Evolutionary conservation across 2,797 vertebrate species (phyloP).

Genomic region (Alcedo atthis): DNA sequence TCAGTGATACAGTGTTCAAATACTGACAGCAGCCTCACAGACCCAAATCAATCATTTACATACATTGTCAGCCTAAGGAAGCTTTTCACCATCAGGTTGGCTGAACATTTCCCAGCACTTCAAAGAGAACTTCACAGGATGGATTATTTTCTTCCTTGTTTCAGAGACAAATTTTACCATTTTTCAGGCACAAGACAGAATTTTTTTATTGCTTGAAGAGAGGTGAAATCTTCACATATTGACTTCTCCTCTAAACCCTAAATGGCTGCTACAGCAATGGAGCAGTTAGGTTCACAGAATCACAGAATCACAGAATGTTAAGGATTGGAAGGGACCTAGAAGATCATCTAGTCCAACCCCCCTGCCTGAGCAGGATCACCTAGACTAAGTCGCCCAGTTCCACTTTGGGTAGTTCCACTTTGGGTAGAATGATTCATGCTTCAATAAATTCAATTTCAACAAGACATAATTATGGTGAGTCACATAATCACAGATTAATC

Average conservation of each 20-base stretch:
- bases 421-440: slow-evolving; percentile 77
- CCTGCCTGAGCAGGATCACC: too few relatives aligned
- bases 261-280: slow-evolving; percentile 41
- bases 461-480: slow-evolving; percentile 81
- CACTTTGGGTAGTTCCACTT: slow-evolving; percentile 25
- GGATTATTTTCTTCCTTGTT: background rate
- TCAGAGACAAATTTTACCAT: background rate
- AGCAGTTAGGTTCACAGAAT: slow-evolving; percentile 62
- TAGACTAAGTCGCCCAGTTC: too few relatives aligned
- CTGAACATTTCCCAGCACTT: background rate
- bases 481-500: slow-evolving; percentile 80
- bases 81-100: background rate
- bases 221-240: background rate
- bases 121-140: background rate
- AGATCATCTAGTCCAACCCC: too few relatives aligned
- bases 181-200: background rate
- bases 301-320: too few relatives aligned
- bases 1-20: background rate
- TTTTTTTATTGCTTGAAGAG: background rate
- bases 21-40: background rate
- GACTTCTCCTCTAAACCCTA: slow-evolving; percentile 54
- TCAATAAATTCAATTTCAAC: slow-evolving; percentile 80
- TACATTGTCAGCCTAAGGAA: background rate
- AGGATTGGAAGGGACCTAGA: too few relatives aligned
- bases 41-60: background rate